Conservation (phyloP, 2,113 vertebrate species). For the Megaceryle torquata region DNA sequence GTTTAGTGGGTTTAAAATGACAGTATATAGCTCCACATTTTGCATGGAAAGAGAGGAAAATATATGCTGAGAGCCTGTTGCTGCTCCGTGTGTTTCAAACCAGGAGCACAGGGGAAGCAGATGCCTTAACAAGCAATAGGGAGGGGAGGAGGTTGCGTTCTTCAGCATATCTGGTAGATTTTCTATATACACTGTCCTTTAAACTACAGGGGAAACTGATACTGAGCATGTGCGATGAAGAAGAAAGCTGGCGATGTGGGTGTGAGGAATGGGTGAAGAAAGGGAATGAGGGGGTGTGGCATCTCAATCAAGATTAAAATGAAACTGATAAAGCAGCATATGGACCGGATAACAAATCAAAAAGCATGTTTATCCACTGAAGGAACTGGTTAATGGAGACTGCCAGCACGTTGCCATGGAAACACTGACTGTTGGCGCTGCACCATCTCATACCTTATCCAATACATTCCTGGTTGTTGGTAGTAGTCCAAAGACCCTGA, state of each 20-base stretch:
- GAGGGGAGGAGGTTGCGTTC: conserved; percentile 40
- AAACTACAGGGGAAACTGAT: conserved; percentile 67
- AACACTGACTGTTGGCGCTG: conserved; percentile 87
- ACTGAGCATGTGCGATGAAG: conserved; percentile 81
- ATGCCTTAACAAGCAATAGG: conserved; percentile 61
- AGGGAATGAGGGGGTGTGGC: conserved; percentile 79
- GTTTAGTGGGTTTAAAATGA: conserved; percentile 80
- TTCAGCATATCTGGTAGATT: conserved; percentile 60
- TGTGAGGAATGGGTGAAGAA: conserved; percentile 81
- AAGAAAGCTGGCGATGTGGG: conserved; percentile 83
- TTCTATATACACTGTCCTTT: conserved; percentile 82
- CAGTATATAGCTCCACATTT: conserved; percentile 78
- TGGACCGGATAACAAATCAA: conserved; percentile 85
- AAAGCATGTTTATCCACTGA: conserved; percentile 86
- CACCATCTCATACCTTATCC: conserved; percentile 97
- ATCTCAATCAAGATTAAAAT: conserved; percentile 83
- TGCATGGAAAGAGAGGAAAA: conserved; percentile 37
- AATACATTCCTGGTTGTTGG: conserved; percentile 99
- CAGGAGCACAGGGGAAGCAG: conserved; percentile 63
- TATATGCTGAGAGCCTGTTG: conserved; percentile 63
- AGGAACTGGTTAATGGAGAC: conserved; percentile 88
- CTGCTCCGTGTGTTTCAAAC: conserved; percentile 51
- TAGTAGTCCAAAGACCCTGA: conserved; percentile 99
- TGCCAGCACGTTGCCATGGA: conserved; percentile 94
- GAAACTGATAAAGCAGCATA: conserved; percentile 85